Base-by-base conservation (phyloP, 2,888 invertebrate species). In the Caenorhabditis virilis region DNA sequence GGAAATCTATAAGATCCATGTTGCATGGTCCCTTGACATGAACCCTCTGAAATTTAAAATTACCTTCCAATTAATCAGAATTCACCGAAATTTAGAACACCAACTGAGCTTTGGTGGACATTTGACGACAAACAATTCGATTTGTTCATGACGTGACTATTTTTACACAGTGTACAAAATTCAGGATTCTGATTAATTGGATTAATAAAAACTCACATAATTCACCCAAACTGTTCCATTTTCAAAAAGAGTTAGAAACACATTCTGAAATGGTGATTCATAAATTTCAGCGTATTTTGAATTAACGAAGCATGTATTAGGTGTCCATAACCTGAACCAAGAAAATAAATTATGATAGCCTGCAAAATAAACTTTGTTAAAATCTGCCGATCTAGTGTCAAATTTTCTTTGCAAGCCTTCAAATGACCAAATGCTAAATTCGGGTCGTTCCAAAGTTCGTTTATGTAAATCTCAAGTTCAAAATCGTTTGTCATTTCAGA, bases 221-320 rank as follows among this genome's bases (percentile, higher is more conserved):
- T 77, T 77, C 11, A 73, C 71, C 77, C 77, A 77, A 39, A 77
- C 75, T 13, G 77, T 76, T 25, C 77, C 77, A 58, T 77, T 77
- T 15, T 70, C 65, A 53, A 70, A 77, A 1, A 77, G 52, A 36
- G 75, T 76, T 27, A 77, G 53, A 53, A 75, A 77, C n/a, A 77
- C 65, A 42, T 75, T 77, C n/a, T 59, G 53, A 53, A 73, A 73
- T 1, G 75, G 73, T 11, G 75, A 76, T 25, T 76, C 72, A 47
- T 74, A 72, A 7, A 77, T 77, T 39, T 63, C 63, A 11, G 77
- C 77, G 16, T 57, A 50, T 64, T 77, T 77, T 30, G 74, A 73
- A 50, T 77, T 73, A 7, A 77, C 73, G 23, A 75, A 75, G 38
- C 69, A 66, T 25, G 62, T 70, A 23, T 77, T 74, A 7, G 77